A percentile compares a stretch with the other conserved stretches of the same genome.
Evolutionary conservation across 2,797 vertebrate genomes (phyloP).

Genomic region (Hafferia zeledoni): DNA sequence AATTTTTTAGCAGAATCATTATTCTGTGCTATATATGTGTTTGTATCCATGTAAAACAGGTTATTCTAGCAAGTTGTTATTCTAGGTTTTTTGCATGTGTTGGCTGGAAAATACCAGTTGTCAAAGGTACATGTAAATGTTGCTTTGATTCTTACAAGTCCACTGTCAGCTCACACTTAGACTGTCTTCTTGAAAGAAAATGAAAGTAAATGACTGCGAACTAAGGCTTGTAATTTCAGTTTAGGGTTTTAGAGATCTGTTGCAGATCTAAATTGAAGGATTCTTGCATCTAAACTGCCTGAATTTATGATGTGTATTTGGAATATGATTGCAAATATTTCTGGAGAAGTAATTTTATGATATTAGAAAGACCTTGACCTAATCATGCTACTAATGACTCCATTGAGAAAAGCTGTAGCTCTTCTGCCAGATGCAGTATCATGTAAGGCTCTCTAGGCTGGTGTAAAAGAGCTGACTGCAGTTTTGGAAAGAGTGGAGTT

Average conservation of each 20-base stretch:
- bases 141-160: slow-evolving; percentile 10
- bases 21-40: not conserved
- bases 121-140: not conserved
- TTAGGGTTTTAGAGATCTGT: not conserved
- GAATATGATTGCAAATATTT: not conserved
- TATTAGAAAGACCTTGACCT: not conserved
- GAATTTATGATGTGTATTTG: not conserved
- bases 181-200: not conserved
- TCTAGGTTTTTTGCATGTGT: not conserved
- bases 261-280: not conserved
- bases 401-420: not conserved
- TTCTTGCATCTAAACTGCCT: not conserved
- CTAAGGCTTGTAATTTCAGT: not conserved
- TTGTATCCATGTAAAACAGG: not conserved
- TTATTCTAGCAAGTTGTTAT: not conserved
- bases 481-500: not conserved
- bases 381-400: not conserved
- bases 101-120: not conserved
- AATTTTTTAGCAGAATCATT: not conserved
- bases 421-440: not conserved
- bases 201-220: not conserved
- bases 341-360: not conserved
- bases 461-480: not conserved
- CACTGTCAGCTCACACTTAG: not conserved
- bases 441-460: not conserved